Base-by-base conservation (phyloP, 2,888 invertebrate species). In the Leptopterna dolabrata region DNA sequence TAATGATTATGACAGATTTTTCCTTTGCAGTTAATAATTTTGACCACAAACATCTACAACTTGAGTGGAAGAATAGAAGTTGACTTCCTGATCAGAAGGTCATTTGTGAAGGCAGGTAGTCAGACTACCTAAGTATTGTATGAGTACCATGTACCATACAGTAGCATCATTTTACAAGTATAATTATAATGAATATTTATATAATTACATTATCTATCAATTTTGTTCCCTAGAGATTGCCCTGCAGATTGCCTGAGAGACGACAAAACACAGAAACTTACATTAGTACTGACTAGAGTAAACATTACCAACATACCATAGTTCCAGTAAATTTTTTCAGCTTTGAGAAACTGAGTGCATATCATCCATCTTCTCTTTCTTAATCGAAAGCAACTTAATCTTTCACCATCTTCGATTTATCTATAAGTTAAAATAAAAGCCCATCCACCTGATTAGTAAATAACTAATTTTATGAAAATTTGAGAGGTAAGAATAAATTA, bases 381-480 rank as follows among this genome's bases (percentile, higher is more conserved):
- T 29, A 55, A 55, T 55, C 16, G 47, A 45, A 78, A 78, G 78
- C 81, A 81, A 81, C 81, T 81, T 55, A 81, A 81, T 81, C 81
- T 51, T 81, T 81, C 81, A 81, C 81, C 81, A 81, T 81, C 81
- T 51, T 81, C 51, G 81, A 27, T 55, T 81, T 81, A 81, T 81
- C 81, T 81, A 81, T 81, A 81, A 81, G 81, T 81, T 81, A 55
- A 51, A 78, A 41, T 63, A 16, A 73, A 78, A 78, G 51, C 81
- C 81, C 81, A 47, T 29, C 81, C 55, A 51, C 81, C 81, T 55
- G 27, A 81, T 81, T 81, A 81, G 78, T 78, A 16, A 19, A 27
- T 63, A n/a, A 63, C 63, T 63, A 19, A 45, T 0, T 41, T 7
- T 78, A 45, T n/a, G 73, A 19, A 73, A 19, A 19, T 13, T 78